Evolutionary conservation across 2,888 invertebrate species (phyloP), one percentile per base, ranked within the genome.

Genomic region (Tortrix viridana): DNA sequence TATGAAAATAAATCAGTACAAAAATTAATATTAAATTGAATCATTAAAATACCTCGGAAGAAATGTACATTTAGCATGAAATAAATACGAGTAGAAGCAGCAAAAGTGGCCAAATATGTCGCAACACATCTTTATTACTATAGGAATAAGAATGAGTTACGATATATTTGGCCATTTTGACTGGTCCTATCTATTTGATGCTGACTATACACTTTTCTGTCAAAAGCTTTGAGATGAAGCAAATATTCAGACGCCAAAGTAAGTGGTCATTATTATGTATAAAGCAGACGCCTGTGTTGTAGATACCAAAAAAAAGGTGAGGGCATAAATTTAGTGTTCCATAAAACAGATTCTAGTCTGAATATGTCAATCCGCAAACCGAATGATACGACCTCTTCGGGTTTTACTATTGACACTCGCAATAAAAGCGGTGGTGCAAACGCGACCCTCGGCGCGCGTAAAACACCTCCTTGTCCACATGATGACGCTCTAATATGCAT

Each of bases 401-500:
- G 79, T 83, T 85, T 85, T 84, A 86, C 84, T 86, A 85, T 87
- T 85, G 87, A 85, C 85, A 78, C 80, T 83, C 80, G 76, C 83
- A 76, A 86, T 88, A 87, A 88, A 88, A 84, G 76, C 74, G 72
- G 66, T 69, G 79, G 82, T 74, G 80, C 85, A 86, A 88, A 89
- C 74, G 74, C 69, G 76, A 78, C 89, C 87, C 87, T 74, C 69
- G 84, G 74, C 85, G 71, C 76, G 74, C 75, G 86, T 89, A 88
- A 88, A 89, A 78, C 83, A 84, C 84, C 81, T 77, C 78, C 74
- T 75, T 72, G 75, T 70, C 84, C 84, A 80, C 82, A 89, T 91
- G 86, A 90, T 89, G 88, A 84, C 86, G 86, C 89, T 92, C 76
- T 86, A 88, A 88, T 89, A 92, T 92, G 91, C 88, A 92, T 89